These are phyloP conservation scores for Morbakka virulenta DNA, from an alignment of 30 jellyfish, hydroid and myxozoan genomes.

Conservation along the genomic window DNA sequence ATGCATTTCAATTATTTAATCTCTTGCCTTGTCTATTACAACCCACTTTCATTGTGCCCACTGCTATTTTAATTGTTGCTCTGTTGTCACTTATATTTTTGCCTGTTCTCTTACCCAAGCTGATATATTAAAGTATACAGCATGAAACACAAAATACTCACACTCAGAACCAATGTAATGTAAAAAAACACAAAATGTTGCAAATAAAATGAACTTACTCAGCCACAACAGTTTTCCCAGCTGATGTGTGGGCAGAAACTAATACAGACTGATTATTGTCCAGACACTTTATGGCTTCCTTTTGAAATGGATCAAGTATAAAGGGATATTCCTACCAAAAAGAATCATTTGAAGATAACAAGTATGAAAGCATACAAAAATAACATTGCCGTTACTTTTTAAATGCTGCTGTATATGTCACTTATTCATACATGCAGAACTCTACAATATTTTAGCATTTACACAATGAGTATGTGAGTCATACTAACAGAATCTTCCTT, in stretches of 20 bases:
- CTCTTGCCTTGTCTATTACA: too few species aligned
- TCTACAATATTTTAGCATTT: too few species aligned
- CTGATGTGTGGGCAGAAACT: constrained; percentile 99
- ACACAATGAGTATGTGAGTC: too few species aligned
- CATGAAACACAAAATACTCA: too few species aligned
- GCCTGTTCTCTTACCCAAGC: too few species aligned
- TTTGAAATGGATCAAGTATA: constrained; percentile 97
- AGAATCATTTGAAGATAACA: background rate
- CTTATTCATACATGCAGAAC: background rate
- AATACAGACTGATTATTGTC: constrained; percentile 89
- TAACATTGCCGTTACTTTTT: background rate
- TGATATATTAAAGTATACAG: too few species aligned
- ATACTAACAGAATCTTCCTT: too few species aligned
- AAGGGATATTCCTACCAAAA: constrained; percentile 88
- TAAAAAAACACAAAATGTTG: background rate
- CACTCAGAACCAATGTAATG: background rate
- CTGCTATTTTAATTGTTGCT: too few species aligned
- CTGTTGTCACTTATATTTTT: too few species aligned
- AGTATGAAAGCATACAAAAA: background rate
- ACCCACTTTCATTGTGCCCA: too few species aligned
- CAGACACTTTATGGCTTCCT: constrained; percentile 92
- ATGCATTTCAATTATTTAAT: too few species aligned
- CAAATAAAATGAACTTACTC: constrained; percentile 67
- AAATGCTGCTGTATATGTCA: too few species aligned
- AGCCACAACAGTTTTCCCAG: constrained; percentile 99